Percentiles rank a stretch among this genome's conserved stretches.
phyloP scores from a whole-genome alignment of 2,797 vertebrate genomes.

The Eospalax fontanierii region DNA sequence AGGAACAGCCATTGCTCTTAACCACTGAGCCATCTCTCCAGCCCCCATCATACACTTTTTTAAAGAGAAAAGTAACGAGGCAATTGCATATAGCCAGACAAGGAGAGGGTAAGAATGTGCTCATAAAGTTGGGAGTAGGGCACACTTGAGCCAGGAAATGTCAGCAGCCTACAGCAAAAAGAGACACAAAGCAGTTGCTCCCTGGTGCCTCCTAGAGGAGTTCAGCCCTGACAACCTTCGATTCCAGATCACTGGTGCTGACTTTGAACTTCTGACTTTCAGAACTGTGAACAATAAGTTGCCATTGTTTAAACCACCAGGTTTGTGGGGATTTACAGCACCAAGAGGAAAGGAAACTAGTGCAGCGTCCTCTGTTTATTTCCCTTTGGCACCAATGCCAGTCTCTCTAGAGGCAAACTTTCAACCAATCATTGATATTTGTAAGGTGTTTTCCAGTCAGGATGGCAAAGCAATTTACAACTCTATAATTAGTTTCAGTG shows the following conservation, averaged over 20 bases:
- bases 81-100: background rate
- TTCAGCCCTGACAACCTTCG: background rate
- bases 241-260: background rate
- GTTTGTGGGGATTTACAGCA: conserved; percentile 4
- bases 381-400: conserved; percentile 11
- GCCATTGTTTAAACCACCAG: background rate
- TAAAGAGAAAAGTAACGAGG: background rate
- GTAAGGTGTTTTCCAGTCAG: background rate
- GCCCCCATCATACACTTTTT: background rate
- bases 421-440: background rate
- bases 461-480: conserved; percentile 50
- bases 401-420: background rate
- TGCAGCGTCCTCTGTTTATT: background rate
- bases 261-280: conserved; percentile 10
- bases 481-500: background rate
- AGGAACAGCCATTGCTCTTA: too few species aligned
- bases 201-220: background rate
- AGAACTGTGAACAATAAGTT: conserved; percentile 1
- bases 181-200: background rate
- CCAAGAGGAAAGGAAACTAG: conserved; percentile 3
- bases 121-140: background rate
- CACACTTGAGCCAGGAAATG: conserved; percentile 18
- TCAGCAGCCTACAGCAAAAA: background rate
- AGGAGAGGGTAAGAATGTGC: background rate
- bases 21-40: too few species aligned